Evolutionary conservation across 2,113 vertebrate genomes (phyloP), one percentile per base, ranked within the genome.

Genomic region (Oryzias melastigma): DNA sequence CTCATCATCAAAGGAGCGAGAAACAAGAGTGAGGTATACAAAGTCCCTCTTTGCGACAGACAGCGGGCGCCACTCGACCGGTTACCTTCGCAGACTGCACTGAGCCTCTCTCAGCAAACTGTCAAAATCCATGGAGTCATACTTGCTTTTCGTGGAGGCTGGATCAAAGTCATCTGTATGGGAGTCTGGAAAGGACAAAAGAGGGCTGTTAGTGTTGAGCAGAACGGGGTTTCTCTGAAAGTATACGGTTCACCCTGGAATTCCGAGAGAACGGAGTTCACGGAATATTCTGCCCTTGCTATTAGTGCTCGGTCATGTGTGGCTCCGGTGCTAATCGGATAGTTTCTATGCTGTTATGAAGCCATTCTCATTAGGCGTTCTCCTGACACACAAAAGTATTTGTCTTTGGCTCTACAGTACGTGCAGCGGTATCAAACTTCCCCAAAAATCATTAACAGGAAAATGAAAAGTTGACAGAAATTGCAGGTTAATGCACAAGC

Each of bases 61-160:
- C 73, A 48, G 85, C 83, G 48, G 85, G 76, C 77, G 78, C 89
- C 85, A 87, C 87, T 85, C 84, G 72, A 73, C 92, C 89, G 86
- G 94, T 98, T 98, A 99, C 96, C 95, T 98, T 87, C 94, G 94
- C 88, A 99, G 93, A 89, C 97, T 97, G 87, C 93, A 90, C 89
- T 98, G 97, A 71, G 96, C 97, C 92, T 99, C 97, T 87, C 90
- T 93, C 77, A 98, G 94, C 94, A 99, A 96, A 93, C 95, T 98
- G 93, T 99, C 97, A 72, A 99, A 99, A 94, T 99, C 97, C 95
- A 99, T 94, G 87, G 95, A 98, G 94, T 98, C 97, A 76, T 98
- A 99, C 91, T 99, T 98, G 97, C 97, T 99, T 93, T 97, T 98
- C 78, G 95, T 94, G 87, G 95, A 96, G 92, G 96, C 92, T 88